Evolutionary conservation across 30 jellyfish, hydroid and myxozoan genomes (phyloP).

Genomic region (Kudoa iwatai): DNA sequence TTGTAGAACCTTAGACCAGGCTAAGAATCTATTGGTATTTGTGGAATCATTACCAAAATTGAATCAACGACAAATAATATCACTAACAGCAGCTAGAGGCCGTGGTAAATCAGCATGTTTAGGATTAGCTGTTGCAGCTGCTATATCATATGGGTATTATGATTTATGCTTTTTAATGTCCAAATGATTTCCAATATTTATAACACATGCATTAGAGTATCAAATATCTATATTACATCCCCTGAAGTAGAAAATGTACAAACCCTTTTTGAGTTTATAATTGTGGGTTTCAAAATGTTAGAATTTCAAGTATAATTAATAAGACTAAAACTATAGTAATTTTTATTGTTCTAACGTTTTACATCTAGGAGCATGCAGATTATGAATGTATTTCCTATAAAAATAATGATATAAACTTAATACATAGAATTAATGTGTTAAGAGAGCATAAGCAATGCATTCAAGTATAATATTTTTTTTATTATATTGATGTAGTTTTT

Average conservation of each 20-base stretch:
- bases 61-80: conserved; percentile 38
- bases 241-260: conserved; percentile 76
- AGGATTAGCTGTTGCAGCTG: conserved; percentile 73
- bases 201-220: too few species aligned
- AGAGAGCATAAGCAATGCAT: too few species aligned
- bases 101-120: conserved; percentile 78
- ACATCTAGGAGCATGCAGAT: too few species aligned
- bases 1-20: conserved; percentile 83
- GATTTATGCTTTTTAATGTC: too few species aligned
- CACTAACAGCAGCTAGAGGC: conserved; percentile 85
- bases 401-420: too few species aligned
- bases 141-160: conserved; percentile 87
- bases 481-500: too few species aligned
- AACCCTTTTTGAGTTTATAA: conserved; percentile 53
- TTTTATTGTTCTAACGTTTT: too few species aligned
- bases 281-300: conserved; percentile 60
- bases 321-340: too few species aligned
- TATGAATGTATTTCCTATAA: too few species aligned
- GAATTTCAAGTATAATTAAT: conserved; percentile 50
- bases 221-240: conserved; percentile 64
- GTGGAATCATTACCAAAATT: conserved; percentile 54
- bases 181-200: too few species aligned
- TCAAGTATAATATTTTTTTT: too few species aligned
- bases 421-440: too few species aligned
- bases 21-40: conserved; percentile 29